A percentile compares a stretch with the other conserved stretches of the same genome.
phyloP scores from a whole-genome alignment of 2,888 invertebrate species.

The Stenichneumon culpator region DNA sequence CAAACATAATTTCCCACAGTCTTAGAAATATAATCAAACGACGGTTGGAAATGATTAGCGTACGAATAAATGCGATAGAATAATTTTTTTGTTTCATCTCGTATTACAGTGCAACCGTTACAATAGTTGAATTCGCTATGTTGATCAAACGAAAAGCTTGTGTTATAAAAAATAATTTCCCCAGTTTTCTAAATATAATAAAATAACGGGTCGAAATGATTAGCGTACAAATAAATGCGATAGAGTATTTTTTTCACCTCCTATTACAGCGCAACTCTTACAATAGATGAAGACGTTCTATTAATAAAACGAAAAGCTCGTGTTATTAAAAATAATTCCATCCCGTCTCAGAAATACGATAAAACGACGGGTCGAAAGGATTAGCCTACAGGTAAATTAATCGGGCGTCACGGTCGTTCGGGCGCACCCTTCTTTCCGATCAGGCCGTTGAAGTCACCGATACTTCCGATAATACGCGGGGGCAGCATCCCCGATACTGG shows the following conservation, averaged over 20 bases:
- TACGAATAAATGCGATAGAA: no score
- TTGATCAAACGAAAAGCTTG: background rate
- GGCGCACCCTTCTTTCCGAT: slow-evolving; percentile 82
- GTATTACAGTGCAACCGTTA: no score
- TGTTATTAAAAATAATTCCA: background rate
- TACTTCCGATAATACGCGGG: slow-evolving; percentile 83
- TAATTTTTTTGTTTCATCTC: background rate
- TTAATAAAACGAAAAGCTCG: no score
- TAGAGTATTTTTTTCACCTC: no score
- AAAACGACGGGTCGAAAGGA: background rate
- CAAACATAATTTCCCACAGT: background rate
- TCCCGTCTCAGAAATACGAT: background rate
- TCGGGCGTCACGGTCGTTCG: slow-evolving; percentile 21
- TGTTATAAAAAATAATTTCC: background rate
- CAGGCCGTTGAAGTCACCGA: slow-evolving; percentile 85
- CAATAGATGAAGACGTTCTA: no score
- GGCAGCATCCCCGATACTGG: slow-evolving; percentile 74
- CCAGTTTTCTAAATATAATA: no score
- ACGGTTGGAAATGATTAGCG: no score
- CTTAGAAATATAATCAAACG: no score
- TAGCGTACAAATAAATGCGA: background rate
- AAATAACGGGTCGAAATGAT: no score
- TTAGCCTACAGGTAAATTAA: slow-evolving; percentile 1
- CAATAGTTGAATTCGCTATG: background rate
- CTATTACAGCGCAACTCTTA: no score